Evolutionary conservation across 2,888 invertebrate species (phyloP).

Genomic region (Drosophila greeni): DNA sequence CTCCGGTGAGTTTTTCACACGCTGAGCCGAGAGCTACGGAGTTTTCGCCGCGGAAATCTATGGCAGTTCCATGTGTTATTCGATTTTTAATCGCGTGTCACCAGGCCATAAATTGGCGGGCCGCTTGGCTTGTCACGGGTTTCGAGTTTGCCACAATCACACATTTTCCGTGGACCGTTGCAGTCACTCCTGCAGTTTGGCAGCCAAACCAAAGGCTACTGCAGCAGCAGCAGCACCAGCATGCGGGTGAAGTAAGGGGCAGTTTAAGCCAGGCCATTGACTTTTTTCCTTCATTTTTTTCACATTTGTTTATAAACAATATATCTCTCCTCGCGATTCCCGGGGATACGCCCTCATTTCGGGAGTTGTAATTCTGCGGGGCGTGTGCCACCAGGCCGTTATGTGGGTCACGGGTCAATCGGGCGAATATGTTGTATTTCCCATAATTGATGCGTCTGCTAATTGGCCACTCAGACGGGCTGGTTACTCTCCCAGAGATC

Average conservation of each 20-base stretch:
- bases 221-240: constrained; percentile 7
- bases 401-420: constrained; percentile 70
- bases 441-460: constrained; percentile 49
- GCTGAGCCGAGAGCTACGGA: constrained; percentile 27
- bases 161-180: constrained; percentile 10
- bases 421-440: constrained; percentile 36
- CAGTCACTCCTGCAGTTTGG: constrained; percentile 21
- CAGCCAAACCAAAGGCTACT: constrained; percentile 55
- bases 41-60: constrained; percentile 15
- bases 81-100: constrained; percentile 67
- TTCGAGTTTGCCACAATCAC: constrained; percentile 16
- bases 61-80: constrained; percentile 39
- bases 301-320: neutral
- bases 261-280: constrained; percentile 56
- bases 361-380: constrained; percentile 49
- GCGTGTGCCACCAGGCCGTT: constrained; percentile 32
- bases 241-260: constrained; percentile 25
- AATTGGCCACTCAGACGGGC: constrained; percentile 48
- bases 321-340: neutral
- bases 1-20: constrained; percentile 56
- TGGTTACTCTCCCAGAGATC: neutral
- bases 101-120: constrained; percentile 58
- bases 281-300: constrained; percentile 23
- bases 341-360: constrained; percentile 38
- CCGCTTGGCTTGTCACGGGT: constrained; percentile 40